phyloP scores from a whole-genome alignment of 1,140 invertebrate genomes.

The Lepeophtheirus salmonis region DNA sequence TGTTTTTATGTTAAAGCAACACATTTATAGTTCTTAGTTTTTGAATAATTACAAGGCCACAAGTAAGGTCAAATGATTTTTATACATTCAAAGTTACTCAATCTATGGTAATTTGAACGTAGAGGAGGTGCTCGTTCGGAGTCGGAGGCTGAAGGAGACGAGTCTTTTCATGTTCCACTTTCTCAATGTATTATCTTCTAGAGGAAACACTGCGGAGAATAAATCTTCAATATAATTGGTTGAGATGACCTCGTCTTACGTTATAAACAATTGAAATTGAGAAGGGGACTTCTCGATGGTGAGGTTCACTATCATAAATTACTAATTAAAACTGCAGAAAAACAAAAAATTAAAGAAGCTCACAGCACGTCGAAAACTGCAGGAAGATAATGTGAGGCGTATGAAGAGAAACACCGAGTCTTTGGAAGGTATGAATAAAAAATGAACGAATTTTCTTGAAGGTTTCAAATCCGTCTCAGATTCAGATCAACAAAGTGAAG shows the following conservation, averaged over 20 bases:
- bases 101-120: slow-evolving; percentile 54
- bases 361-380: slow-evolving; percentile 48
- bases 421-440: slow-evolving; percentile 41
- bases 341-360: slow-evolving; percentile 44
- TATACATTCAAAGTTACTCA: slow-evolving; percentile 58
- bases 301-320: slow-evolving; percentile 72
- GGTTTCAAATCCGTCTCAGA: slow-evolving; percentile 4
- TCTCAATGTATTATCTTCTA: slow-evolving; percentile 52
- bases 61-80: slow-evolving; percentile 89
- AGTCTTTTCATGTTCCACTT: slow-evolving; percentile 44
- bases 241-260: slow-evolving; percentile 60
- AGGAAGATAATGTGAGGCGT: slow-evolving; percentile 49
- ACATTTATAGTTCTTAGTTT: too few species aligned
- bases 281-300: slow-evolving; percentile 71
- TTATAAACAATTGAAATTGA: slow-evolving; percentile 78
- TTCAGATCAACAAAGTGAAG: slow-evolving; percentile 19
- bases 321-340: slow-evolving; percentile 64
- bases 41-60: too few species aligned
- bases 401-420: slow-evolving; percentile 50
- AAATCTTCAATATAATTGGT: slow-evolving; percentile 62
- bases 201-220: slow-evolving; percentile 54
- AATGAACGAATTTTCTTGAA: slow-evolving; percentile 14
- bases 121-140: slow-evolving; percentile 64
- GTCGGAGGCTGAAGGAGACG: slow-evolving; percentile 79
- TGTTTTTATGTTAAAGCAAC: too few species aligned